Conservation (phyloP, 2,113 vertebrate species). For the Halcyon malimbica region DNA sequence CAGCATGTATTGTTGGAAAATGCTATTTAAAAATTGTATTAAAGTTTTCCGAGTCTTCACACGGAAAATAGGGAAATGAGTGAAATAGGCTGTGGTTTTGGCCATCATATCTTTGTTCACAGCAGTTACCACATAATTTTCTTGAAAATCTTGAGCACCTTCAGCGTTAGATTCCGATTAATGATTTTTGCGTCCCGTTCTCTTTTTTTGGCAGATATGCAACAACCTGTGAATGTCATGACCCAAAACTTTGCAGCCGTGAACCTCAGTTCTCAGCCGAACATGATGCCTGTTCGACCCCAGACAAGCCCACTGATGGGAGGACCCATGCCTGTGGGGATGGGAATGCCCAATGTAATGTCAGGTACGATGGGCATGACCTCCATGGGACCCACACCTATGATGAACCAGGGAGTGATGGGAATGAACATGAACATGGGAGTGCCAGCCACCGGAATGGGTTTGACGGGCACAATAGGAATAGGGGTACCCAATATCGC, state of each 20-base stretch:
- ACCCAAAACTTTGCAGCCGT: slow-evolving; percentile 89
- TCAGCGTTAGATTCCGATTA: background rate
- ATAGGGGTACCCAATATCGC: slow-evolving; percentile 80
- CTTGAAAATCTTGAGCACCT: background rate
- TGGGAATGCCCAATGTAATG: slow-evolving; percentile 85
- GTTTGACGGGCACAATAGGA: slow-evolving; percentile 81
- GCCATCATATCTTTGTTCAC: fast-evolving
- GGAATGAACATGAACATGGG: slow-evolving; percentile 87
- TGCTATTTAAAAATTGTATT: background rate
- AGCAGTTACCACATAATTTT: background rate
- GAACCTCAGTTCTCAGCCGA: slow-evolving; percentile 85
- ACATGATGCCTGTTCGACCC: slow-evolving; percentile 77
- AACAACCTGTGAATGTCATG: slow-evolving; percentile 83
- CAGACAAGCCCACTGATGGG: slow-evolving; percentile 82
- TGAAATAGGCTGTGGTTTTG: background rate
- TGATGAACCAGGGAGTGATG: slow-evolving; percentile 86
- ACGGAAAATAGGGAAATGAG: background rate
- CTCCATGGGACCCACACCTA: slow-evolving; percentile 74
- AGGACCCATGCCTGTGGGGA: slow-evolving; percentile 74
- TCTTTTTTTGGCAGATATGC: slow-evolving; percentile 78
- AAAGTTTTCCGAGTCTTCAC: background rate
- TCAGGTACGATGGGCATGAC: slow-evolving; percentile 84
- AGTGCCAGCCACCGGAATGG: slow-evolving; percentile 80
- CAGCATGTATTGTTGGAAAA: background rate
- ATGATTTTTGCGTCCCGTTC: background rate